These are phyloP conservation scores for Conistra vaccinii DNA, from an alignment of 2,888 invertebrate genomes.

Conservation along the genomic window DNA sequence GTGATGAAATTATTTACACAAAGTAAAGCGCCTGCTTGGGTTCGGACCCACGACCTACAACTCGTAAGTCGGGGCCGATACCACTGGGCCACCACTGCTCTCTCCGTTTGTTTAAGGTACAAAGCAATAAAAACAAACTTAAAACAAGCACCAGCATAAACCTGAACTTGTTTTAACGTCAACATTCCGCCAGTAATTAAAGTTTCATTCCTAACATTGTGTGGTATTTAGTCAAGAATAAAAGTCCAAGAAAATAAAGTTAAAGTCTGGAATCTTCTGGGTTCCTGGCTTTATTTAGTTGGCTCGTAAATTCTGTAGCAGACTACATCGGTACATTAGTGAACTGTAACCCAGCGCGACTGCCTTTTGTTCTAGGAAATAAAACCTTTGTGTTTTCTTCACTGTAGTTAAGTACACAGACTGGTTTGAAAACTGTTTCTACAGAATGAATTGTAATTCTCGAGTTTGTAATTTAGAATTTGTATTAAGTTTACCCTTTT, in stretches of 20 bases:
- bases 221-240: conserved; percentile 36
- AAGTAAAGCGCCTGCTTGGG: too few relatives aligned
- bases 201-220: conserved; percentile 35
- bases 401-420: not conserved
- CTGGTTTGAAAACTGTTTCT: not conserved
- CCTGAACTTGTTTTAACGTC: conserved; percentile 17
- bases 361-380: conserved; percentile 24
- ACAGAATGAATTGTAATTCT: not conserved
- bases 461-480: not conserved
- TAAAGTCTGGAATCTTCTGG: conserved; percentile 34
- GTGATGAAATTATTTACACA: too few relatives aligned
- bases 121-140: conserved; percentile 19
- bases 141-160: conserved; percentile 23
- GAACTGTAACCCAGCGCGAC: conserved; percentile 12
- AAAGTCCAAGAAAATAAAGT: conserved; percentile 39
- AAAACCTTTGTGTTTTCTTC: conserved; percentile 18
- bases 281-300: conserved; percentile 36
- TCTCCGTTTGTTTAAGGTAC: too few relatives aligned
- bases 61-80: too few relatives aligned
- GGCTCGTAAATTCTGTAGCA: conserved; percentile 54
- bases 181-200: conserved; percentile 42
- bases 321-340: conserved; percentile 47
- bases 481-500: not conserved
- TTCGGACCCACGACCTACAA: too few relatives aligned
- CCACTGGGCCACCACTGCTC: too few relatives aligned